phyloP scores from a whole-genome alignment of 2,797 vertebrate genomes.

The Artibeus jamaicensis region DNA sequence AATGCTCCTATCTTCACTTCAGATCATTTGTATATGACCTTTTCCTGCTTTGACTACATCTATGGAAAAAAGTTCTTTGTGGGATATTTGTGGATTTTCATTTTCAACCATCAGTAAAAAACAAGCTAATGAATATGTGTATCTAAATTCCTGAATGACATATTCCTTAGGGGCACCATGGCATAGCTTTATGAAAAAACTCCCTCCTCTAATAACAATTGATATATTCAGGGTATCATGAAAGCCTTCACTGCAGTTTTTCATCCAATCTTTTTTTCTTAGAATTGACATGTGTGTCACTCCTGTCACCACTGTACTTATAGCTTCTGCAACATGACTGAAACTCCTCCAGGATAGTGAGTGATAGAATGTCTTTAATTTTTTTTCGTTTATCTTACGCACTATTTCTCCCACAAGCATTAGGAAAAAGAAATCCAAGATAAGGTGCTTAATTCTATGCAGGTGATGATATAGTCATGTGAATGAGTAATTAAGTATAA shows the following conservation, averaged over 20 bases:
- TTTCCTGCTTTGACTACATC: neutral
- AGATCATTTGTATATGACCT: neutral
- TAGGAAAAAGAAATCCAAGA: slow-evolving; percentile 35
- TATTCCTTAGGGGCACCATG: neutral
- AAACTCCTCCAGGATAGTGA: slow-evolving; percentile 1
- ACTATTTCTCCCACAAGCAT: neutral
- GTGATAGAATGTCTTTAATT: neutral
- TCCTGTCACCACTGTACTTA: neutral
- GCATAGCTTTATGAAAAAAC: neutral
- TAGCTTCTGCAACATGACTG: neutral
- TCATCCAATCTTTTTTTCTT: neutral
- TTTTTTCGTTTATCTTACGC: neutral
- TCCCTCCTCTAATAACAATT: neutral
- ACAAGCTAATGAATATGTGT: neutral
- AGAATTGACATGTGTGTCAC: neutral
- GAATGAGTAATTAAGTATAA: slow-evolving; percentile 27
- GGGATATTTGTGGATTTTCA: neutral
- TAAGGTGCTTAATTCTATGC: neutral
- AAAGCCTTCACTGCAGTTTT: neutral
- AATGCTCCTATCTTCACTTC: neutral
- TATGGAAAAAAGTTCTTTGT: neutral
- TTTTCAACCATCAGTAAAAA: neutral
- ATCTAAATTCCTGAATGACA: neutral
- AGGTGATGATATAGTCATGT: neutral
- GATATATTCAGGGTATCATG: neutral